Evolutionary conservation across 2,888 invertebrate species (phyloP).

Genomic region (Andrena dorsata): DNA sequence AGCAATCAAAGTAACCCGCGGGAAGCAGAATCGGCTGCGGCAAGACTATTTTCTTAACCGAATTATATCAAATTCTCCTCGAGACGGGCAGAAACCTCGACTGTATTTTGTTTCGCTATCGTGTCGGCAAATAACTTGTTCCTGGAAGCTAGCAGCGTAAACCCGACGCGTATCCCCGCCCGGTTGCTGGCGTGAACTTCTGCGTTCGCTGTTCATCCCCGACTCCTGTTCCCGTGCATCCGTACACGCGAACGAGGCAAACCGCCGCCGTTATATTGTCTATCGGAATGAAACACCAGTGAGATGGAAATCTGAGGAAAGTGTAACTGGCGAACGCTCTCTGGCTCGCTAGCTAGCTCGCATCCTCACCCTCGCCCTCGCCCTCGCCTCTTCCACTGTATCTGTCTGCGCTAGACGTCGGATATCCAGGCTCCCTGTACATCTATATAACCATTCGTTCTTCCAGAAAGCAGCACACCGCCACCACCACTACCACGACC

Average conservation of each 20-base stretch:
- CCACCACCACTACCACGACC: constrained; percentile 7
- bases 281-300: constrained; percentile 53
- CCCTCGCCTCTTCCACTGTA: constrained; percentile 7
- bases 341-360: constrained; percentile 4
- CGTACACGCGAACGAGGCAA: constrained; percentile 24
- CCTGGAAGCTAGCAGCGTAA: constrained; percentile 28
- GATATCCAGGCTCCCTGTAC: constrained; percentile 12
- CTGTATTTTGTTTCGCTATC: constrained; percentile 13
- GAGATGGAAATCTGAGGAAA: constrained; percentile 54
- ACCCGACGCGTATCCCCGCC: constrained; percentile 26
- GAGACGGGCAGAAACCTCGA: not conserved
- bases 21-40: not conserved
- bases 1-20: constrained; percentile 2
- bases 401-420: constrained; percentile 39
- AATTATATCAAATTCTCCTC: constrained; percentile 14
- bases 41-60: constrained; percentile 22
- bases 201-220: constrained; percentile 27
- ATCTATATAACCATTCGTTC: constrained; percentile 50
- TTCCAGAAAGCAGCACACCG: constrained; percentile 46
- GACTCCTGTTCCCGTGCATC: not conserved
- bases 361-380: not conserved
- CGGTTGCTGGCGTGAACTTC: constrained; percentile 19
- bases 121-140: constrained; percentile 38
- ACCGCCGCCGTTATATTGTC: constrained; percentile 53
- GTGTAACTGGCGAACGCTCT: constrained; percentile 26